A percentile compares a stretch with the other conserved stretches of the same genome.
Evolutionary conservation across 2,888 invertebrate species (phyloP).

Genomic region (Bursaphelenchus okinawaensis): DNA sequence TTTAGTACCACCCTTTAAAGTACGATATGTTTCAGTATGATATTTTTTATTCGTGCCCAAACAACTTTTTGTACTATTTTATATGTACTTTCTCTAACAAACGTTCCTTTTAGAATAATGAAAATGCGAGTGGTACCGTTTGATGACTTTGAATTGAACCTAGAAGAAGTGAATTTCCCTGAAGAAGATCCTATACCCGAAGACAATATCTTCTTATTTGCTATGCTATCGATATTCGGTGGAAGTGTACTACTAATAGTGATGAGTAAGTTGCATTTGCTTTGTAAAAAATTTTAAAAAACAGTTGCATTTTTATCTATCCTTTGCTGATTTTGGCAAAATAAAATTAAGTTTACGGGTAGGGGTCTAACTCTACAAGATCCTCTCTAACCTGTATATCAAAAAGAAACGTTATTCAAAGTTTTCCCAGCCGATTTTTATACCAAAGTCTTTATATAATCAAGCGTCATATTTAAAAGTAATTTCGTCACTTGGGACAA

Average conservation of each 20-base stretch:
- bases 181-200: background rate
- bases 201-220: background rate
- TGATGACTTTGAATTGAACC: constrained; percentile 6
- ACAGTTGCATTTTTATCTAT: too few species aligned
- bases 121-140: constrained; percentile 12
- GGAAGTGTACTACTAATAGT: constrained; percentile 14
- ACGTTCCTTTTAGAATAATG: background rate
- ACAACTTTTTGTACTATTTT: background rate
- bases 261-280: constrained; percentile 1
- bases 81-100: background rate
- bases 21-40: background rate
- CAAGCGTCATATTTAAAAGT: too few species aligned
- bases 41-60: background rate
- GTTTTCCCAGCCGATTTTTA: too few species aligned
- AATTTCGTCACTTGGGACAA: too few species aligned
- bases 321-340: too few species aligned
- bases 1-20: background rate
- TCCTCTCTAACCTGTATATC: too few species aligned
- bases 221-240: constrained; percentile 12
- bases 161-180: constrained; percentile 1
- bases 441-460: too few species aligned
- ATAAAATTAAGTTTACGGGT: too few species aligned
- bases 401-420: too few species aligned
- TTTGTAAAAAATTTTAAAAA: too few species aligned
- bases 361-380: too few species aligned